phyloP scores from a whole-genome alignment of 2,113 vertebrate genomes.

The Butorides virescens region DNA sequence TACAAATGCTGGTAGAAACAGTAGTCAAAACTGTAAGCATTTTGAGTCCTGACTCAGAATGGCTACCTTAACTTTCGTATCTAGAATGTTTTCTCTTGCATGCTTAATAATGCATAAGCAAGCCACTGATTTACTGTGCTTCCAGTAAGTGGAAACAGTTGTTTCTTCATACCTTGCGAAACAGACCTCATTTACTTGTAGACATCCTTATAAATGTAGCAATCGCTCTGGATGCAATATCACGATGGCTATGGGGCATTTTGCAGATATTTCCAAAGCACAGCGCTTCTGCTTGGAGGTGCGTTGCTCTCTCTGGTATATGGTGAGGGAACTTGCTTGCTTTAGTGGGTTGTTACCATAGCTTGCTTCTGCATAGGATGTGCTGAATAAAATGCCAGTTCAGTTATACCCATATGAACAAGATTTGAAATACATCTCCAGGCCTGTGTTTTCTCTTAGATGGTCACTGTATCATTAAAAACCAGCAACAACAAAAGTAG shows the following conservation, averaged over 20 bases:
- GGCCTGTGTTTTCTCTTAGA: background rate
- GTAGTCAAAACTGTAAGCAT: background rate
- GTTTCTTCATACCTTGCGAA: constrained; percentile 54
- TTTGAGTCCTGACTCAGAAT: background rate
- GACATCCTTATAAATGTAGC: constrained; percentile 17
- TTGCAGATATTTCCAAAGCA: background rate
- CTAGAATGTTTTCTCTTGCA: background rate
- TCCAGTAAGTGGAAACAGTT: constrained; percentile 24
- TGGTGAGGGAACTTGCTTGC: background rate
- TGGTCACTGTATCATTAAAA: background rate
- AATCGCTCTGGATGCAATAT: background rate
- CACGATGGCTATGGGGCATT: background rate
- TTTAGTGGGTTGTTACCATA: background rate
- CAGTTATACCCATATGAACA: fast-evolving
- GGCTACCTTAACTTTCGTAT: background rate
- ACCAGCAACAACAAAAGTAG: background rate
- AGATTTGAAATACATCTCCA: background rate
- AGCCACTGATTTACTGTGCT: background rate
- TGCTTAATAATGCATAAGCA: background rate
- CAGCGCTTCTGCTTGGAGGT: background rate
- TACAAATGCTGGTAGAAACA: background rate
- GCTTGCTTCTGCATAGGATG: background rate
- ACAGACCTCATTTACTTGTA: background rate
- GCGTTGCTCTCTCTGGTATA: background rate
- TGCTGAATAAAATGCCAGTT: background rate